Percentiles rank a stretch among this genome's conserved stretches.
These are phyloP conservation scores for Branchinecta sandiegonensis DNA, from an alignment of 2,888 invertebrate genomes.

Conservation along the genomic window DNA sequence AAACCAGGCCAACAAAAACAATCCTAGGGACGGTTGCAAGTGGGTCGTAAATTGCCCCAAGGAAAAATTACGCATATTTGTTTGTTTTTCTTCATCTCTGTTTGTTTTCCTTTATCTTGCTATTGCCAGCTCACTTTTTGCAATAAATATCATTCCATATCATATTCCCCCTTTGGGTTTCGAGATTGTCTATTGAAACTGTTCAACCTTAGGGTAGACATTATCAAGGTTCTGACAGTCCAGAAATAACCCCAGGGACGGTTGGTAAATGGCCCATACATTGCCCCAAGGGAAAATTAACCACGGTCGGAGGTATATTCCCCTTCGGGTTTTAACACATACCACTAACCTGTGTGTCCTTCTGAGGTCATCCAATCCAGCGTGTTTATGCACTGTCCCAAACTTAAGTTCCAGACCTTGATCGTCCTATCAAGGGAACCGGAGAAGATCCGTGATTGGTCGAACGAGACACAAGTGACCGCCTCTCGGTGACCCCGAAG, in stretches of 20 bases:
- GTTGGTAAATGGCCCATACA: no score
- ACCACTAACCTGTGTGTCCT: slow-evolving; percentile 38
- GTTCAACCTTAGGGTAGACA: neutral
- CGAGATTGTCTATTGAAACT: neutral
- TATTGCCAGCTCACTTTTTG: no score
- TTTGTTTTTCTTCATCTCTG: no score
- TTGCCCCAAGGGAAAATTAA: no score
- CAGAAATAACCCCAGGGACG: neutral
- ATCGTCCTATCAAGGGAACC: slow-evolving; percentile 40
- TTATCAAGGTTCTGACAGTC: neutral
- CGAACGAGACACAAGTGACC: slow-evolving; percentile 40
- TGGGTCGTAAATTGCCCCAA: no score
- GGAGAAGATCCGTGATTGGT: slow-evolving; percentile 35
- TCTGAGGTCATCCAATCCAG: slow-evolving; percentile 42
- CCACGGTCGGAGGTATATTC: no score
- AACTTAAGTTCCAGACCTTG: slow-evolving; percentile 38
- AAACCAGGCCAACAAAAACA: no score
- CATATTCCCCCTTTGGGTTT: neutral
- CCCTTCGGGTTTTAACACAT: no score
- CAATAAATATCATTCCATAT: neutral
- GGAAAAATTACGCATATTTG: no score
- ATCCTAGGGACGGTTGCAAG: no score
- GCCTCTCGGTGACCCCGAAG: slow-evolving; percentile 39
- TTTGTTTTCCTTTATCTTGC: no score
- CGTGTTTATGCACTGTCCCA: slow-evolving; percentile 37